Base-by-base conservation (phyloP, 2,888 invertebrate genomes). In the Melangyna quadrimaculata region DNA sequence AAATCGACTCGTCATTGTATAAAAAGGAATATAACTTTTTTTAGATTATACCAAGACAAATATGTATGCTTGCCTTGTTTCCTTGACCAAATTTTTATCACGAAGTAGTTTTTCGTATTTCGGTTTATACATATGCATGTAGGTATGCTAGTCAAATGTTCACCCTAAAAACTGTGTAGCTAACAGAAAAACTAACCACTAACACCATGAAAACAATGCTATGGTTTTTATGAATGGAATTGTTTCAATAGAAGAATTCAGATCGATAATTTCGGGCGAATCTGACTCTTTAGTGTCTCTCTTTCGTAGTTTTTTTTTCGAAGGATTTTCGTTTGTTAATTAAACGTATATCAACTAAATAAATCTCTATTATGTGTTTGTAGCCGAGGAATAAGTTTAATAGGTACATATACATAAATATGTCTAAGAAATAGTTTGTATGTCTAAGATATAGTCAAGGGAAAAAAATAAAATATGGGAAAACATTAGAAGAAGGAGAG, bases 201-300 rank as follows among this genome's bases (percentile, higher is more conserved):
- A 84, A 84, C 84, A 82, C 87, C 86, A 87, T 82, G 88, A 89
- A 88, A 91, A 90, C 89, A 91, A 89, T 90, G 89, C 88, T 88
- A 89, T 87, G 89, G 90, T 91, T 91, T 91, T 91, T 91, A 92
- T 91, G 92, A 91, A 91, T 91, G 92, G 91, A 91, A 88, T 91
- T 89, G 78, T 88, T 90, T 89, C 90, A 87, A 87, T 90, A 88
- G 89, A 84, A 88, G 88, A 89, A 90, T 89, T 90, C 89, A 89
- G 90, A 92, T 91, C 91, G 91, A 91, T 92, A 92, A 91, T 90
- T 90, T 90, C 89, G 90, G 89, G 88, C 59, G 74, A 74, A 78
- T 74, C 73, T 29, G 65, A n/a, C 83, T 78, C 63, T 70, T 78
- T 48, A 63, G 63, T 55, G 40, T 83, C 73, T 73, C 73, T 70